Evolutionary conservation across 1,140 invertebrate species (phyloP).

Genomic region (Aphaenogaster floridana): DNA sequence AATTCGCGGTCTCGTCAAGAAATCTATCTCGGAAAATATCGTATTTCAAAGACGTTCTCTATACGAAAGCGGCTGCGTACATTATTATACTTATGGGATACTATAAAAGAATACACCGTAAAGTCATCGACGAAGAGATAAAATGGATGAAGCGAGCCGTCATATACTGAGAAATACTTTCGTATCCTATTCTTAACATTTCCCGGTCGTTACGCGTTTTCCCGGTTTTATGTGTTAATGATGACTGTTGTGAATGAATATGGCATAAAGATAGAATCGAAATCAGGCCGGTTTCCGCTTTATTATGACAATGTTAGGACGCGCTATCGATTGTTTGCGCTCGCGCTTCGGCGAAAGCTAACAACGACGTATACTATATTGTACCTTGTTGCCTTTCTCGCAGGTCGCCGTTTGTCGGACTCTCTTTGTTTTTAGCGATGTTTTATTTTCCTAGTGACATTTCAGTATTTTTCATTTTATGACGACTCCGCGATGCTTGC

Average conservation of each 20-base stretch:
- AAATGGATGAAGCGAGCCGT: constrained; percentile 1
- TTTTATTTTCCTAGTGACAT: constrained; percentile 58
- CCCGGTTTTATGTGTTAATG: background rate
- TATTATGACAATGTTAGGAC: background rate
- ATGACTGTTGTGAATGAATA: background rate
- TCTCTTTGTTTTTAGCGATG: constrained; percentile 32
- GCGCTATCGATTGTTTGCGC: constrained; percentile 30
- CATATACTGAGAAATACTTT: background rate
- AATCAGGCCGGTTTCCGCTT: constrained; percentile 26
- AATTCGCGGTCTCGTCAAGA: background rate
- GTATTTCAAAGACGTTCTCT: background rate
- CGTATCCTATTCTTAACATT: background rate
- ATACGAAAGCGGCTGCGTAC: background rate
- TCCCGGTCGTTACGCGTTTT: background rate
- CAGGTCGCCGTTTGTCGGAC: background rate
- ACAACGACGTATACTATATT: background rate
- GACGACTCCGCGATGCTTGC: constrained; percentile 6
- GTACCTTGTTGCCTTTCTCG: background rate
- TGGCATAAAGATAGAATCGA: constrained; percentile 12
- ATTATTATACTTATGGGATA: background rate
- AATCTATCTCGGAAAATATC: background rate
- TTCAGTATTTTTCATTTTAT: constrained; percentile 54
- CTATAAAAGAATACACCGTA: background rate
- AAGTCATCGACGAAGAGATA: background rate
- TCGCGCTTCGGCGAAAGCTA: constrained; percentile 32